Conservation (phyloP, 2,113 vertebrate genomes). For the Rynchops niger region DNA sequence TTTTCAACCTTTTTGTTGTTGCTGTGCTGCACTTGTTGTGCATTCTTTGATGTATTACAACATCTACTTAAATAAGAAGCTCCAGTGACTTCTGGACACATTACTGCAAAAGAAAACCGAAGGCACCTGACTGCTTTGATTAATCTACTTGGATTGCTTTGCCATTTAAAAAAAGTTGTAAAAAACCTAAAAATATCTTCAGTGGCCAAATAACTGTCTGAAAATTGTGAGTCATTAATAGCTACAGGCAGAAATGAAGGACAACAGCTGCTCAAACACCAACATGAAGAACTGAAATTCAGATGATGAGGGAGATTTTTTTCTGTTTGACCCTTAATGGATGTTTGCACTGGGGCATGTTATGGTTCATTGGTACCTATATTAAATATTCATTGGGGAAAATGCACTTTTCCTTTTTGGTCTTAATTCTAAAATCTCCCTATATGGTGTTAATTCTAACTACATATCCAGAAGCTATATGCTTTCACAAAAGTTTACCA, state of each 20-base stretch:
- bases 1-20: neutral
- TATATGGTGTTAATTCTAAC: neutral
- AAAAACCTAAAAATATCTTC: constrained; percentile 51
- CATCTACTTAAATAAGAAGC: neutral
- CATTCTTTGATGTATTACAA: neutral
- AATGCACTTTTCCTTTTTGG: neutral
- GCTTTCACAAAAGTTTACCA: neutral
- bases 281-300: neutral
- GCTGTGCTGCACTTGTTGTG: neutral
- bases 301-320: neutral
- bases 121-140: constrained; percentile 14
- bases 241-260: constrained; percentile 34
- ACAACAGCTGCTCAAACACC: constrained; percentile 21
- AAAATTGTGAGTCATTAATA: constrained; percentile 55
- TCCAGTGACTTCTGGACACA: neutral
- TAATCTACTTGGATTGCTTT: constrained; percentile 34
- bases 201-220: constrained; percentile 39
- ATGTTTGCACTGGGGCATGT: neutral
- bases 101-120: neutral
- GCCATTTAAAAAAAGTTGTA: constrained; percentile 29
- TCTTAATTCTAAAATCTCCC: neutral
- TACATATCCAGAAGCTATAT: neutral
- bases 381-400: neutral
- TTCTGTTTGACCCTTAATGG: neutral
- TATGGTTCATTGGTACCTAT: neutral